Evolutionary conservation across 1,140 invertebrate species (phyloP), one percentile per base, ranked within the genome.

Genomic region (Drosophila pseudoobscura): DNA sequence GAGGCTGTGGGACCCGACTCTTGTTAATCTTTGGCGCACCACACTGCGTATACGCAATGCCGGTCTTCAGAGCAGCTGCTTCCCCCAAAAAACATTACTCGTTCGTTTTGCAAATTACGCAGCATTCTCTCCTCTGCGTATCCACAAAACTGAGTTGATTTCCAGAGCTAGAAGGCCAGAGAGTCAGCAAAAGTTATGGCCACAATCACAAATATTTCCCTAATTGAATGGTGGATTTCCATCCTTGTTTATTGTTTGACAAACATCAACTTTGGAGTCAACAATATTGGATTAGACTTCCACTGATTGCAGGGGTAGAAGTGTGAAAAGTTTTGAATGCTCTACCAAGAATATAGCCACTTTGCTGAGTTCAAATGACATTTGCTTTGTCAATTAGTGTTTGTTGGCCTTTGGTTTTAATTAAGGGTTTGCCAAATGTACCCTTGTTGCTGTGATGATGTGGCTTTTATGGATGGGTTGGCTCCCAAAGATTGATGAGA

Each of bases 1-100:
- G 22, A 5, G 35, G 1, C 35, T 39, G 35, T 13, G 35, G 47
- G 43, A 20, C 61, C 41, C 47, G 41, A 45, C 22, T 41, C 35
- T 44, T 62, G 50, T 59, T 80, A 80, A 80, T 72, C 80, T 61
- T 35, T 8, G 29, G 29, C 6, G 57, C 50, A 55, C 44, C 60
- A 46, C 55, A 54, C 45, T 41, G 56, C 61, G 77, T 80, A 76
- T 75, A 29, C 57, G 47, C 52, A 66, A 71, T 66, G 49, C 66
- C 24, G 50, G n/a, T 64, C 44, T 47, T 49, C 11, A 13, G 22
- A 17, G 17, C 15, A 17, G n/a, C 45, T 31, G 29, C n/a, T 13
- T 5, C 43, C 2, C 4, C 22, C 5, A 7, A 60, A 35, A 60
- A 35, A 13, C 11, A 39, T 39, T 39, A 39, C 35, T 13, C 11